Evolutionary conservation across 2,888 invertebrate species (phyloP), one percentile per base, ranked within the genome.

Genomic region (Hydriomena furcata): DNA sequence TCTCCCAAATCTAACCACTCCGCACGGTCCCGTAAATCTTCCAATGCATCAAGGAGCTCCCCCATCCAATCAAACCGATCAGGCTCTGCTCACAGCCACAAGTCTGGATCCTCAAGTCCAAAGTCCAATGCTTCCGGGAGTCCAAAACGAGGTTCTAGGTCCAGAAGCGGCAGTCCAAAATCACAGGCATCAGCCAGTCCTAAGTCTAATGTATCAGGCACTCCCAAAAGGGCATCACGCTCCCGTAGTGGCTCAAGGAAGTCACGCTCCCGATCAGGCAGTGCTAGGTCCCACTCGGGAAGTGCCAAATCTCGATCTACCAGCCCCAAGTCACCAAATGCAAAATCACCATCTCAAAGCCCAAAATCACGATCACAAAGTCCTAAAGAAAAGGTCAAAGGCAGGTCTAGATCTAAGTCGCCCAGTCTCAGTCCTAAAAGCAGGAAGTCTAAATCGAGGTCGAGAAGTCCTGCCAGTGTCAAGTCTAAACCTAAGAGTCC

Each of bases 41-140:
- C 89, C 10, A 81, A 79, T 63, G 82, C 60, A 21, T 87, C 88
- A 7, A 73, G 83, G 5, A 87, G 88, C 55, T 88, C 90, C 1
- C 89, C 86, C 6, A 84, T 71, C 5, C 77, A 63, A 17, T 86
- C 87, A 0, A 80, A 85, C 35, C 73, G 82, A 66, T 87, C 91
- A 2, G 85, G 83, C 3, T 90, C 90, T 5, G 81, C 80, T 12
- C 82, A 73, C 2, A 91, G 91, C 32, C 41, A 37, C 28, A 52
- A 52, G 7, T 52, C 52, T 4, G 52, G 52, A 0, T 87, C 89
- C 11, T 84, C 85, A 2, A 86, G 85, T 36, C 81, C 83, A 4
- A 84, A 81, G 54, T 91, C 91, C 0, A 79, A 80, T 38, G 82
- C 77, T 24, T 91, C 92, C 0, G 84, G 80, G 10, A 86, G 83